Evolutionary conservation across 2,113 vertebrate species (phyloP).

Genomic region (Clupea harengus): DNA sequence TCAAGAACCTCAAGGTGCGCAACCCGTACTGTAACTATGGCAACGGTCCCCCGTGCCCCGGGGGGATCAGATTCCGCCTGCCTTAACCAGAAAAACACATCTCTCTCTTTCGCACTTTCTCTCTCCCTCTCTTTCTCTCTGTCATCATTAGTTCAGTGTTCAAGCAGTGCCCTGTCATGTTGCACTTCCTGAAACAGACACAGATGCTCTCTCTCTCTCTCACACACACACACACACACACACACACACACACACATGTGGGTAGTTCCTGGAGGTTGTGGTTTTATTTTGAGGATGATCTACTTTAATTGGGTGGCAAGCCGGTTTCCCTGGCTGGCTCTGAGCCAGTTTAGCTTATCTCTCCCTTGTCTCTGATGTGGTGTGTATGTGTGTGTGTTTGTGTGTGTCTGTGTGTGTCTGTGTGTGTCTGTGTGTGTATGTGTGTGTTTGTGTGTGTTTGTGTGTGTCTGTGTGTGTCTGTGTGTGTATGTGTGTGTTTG

Average conservation of each 20-base stretch:
- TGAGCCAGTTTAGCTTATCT: background rate
- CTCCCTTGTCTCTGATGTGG: background rate
- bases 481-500: background rate
- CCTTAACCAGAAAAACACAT: background rate
- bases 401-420: background rate
- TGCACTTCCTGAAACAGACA: conserved; percentile 17
- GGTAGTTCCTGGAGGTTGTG: conserved; percentile 7
- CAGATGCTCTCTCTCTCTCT: background rate
- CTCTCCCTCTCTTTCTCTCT: background rate
- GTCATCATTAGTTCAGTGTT: conserved; percentile 24
- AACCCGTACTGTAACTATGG: conserved; percentile 3
- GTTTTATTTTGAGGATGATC: background rate
- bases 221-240: background rate
- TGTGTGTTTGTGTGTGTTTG: no score
- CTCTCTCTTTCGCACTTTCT: conserved; percentile 17
- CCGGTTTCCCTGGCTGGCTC: background rate
- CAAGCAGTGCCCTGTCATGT: background rate
- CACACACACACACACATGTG: background rate
- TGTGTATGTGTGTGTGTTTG: background rate
- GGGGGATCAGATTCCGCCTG: background rate
- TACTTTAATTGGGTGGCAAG: background rate
- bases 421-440: no score
- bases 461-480: no score
- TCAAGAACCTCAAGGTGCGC: conserved; percentile 92
- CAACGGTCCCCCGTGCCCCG: background rate